phyloP scores from a whole-genome alignment of 2,797 vertebrate genomes.

The Salmo trutta region DNA sequence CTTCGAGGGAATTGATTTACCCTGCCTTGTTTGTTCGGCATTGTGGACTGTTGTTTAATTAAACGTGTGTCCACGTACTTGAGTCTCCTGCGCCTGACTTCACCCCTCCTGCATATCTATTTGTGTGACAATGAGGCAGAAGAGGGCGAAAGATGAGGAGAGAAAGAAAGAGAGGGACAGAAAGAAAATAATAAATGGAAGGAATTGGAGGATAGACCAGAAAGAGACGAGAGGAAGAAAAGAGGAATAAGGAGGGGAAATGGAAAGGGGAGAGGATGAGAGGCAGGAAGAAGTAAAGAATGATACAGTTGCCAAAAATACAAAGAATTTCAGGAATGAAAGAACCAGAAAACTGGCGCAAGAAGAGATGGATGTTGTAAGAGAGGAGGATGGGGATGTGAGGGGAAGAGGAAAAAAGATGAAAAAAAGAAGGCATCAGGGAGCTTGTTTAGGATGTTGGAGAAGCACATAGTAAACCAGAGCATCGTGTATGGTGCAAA shows the following conservation, averaged over 20 bases:
- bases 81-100: too few relatives aligned
- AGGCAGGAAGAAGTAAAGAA: slow-evolving; percentile 57
- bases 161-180: slow-evolving; percentile 55
- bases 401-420: slow-evolving; percentile 51
- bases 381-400: slow-evolving; percentile 48
- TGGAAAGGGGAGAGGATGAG: slow-evolving; percentile 46
- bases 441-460: slow-evolving; percentile 11
- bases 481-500: not conserved
- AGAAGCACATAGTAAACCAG: not conserved
- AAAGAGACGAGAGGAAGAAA: slow-evolving; percentile 61
- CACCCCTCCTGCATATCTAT: too few relatives aligned
- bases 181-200: slow-evolving; percentile 38
- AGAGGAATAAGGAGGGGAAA: slow-evolving; percentile 60
- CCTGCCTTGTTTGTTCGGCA: too few relatives aligned
- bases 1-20: too few relatives aligned
- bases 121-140: slow-evolving; percentile 14
- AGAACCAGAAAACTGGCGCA: slow-evolving; percentile 58
- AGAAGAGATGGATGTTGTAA: slow-evolving; percentile 33
- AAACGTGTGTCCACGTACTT: too few relatives aligned
- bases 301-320: slow-evolving; percentile 56
- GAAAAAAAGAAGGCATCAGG: slow-evolving; percentile 38
- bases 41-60: too few relatives aligned
- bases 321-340: slow-evolving; percentile 76
- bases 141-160: slow-evolving; percentile 55
- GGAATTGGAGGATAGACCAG: slow-evolving; percentile 61